phyloP scores from a whole-genome alignment of 2,888 invertebrate species.

The Epicampocera succincta region DNA sequence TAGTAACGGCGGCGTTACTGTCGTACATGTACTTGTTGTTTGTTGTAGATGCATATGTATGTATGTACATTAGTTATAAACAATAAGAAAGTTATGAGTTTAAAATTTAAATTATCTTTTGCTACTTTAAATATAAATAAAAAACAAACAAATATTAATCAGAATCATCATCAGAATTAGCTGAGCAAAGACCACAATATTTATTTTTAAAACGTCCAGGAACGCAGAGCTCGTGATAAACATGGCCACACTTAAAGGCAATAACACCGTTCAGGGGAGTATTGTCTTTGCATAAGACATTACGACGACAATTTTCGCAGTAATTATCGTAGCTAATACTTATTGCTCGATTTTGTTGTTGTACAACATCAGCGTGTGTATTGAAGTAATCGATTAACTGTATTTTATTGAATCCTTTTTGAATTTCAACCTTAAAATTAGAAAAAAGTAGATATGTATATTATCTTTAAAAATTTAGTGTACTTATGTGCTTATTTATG shows the following conservation, averaged over 20 bases:
- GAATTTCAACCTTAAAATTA: slow-evolving; percentile 86
- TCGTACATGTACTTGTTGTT: background rate
- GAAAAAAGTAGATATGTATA: slow-evolving; percentile 52
- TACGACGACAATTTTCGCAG: slow-evolving; percentile 90
- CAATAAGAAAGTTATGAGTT: background rate
- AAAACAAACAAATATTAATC: slow-evolving; percentile 33
- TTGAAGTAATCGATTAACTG: slow-evolving; percentile 95
- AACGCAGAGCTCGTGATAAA: slow-evolving; percentile 93
- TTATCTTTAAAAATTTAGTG: too few relatives aligned
- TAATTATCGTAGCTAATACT: slow-evolving; percentile 87
- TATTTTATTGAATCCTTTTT: slow-evolving; percentile 94
- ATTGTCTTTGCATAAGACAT: slow-evolving; percentile 88
- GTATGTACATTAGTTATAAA: slow-evolving; percentile 29
- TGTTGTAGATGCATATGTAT: too few relatives aligned
- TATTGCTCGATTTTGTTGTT: slow-evolving; percentile 90
- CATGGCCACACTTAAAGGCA: slow-evolving; percentile 94
- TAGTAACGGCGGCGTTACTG: too few relatives aligned
- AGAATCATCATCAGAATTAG: slow-evolving; percentile 45
- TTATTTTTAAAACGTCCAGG: slow-evolving; percentile 79
- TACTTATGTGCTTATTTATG: too few relatives aligned
- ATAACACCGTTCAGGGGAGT: slow-evolving; percentile 87
- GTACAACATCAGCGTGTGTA: slow-evolving; percentile 90
- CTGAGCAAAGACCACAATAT: slow-evolving; percentile 73
- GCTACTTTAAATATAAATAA: slow-evolving; percentile 10
- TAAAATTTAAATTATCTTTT: slow-evolving; percentile 23